These are phyloP conservation scores for Triplophysa tibetana DNA, from an alignment of 2,113 vertebrate species.

Conservation along the genomic window DNA sequence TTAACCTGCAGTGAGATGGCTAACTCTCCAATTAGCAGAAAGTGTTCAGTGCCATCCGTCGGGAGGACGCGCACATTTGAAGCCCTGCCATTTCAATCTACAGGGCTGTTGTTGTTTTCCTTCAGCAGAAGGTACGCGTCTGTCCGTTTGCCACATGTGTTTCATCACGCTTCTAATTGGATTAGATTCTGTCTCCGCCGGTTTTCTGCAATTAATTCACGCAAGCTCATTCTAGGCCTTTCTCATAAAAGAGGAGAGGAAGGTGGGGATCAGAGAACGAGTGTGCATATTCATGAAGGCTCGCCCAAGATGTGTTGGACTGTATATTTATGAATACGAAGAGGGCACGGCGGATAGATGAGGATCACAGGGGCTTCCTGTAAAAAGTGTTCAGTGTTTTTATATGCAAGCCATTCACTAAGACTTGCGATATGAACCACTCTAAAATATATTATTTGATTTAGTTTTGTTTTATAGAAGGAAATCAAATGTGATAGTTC, in stretches of 20 bases:
- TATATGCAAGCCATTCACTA: background rate
- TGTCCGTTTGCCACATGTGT: slow-evolving; percentile 66
- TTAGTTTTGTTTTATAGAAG: background rate
- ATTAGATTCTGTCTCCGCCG: slow-evolving; percentile 67
- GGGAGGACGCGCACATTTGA: slow-evolving; percentile 62
- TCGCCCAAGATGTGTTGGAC: slow-evolving; percentile 22
- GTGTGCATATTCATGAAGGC: slow-evolving; percentile 20
- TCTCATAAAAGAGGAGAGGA: slow-evolving; percentile 39
- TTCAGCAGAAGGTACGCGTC: slow-evolving; percentile 58
- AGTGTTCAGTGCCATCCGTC: slow-evolving; percentile 1
- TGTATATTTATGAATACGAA: slow-evolving; percentile 19
- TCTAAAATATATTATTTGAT: too few relatives aligned
- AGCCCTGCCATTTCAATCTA: slow-evolving; percentile 74
- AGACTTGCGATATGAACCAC: too few relatives aligned
- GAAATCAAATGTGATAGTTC: too few relatives aligned
- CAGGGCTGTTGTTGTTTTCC: slow-evolving; percentile 65
- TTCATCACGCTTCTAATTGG: slow-evolving; percentile 75
- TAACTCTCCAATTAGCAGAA: slow-evolving; percentile 38
- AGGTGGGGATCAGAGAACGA: slow-evolving; percentile 34
- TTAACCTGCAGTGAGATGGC: slow-evolving; percentile 26
- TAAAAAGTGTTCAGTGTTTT: background rate
- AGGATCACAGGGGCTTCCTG: background rate
- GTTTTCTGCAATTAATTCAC: slow-evolving; percentile 68
- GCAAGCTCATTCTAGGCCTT: slow-evolving; percentile 46
- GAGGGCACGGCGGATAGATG: background rate